Evolutionary conservation across 2,113 vertebrate species (phyloP), one percentile per base, ranked within the genome.

Genomic region (Onychostruthus taczanowskii): DNA sequence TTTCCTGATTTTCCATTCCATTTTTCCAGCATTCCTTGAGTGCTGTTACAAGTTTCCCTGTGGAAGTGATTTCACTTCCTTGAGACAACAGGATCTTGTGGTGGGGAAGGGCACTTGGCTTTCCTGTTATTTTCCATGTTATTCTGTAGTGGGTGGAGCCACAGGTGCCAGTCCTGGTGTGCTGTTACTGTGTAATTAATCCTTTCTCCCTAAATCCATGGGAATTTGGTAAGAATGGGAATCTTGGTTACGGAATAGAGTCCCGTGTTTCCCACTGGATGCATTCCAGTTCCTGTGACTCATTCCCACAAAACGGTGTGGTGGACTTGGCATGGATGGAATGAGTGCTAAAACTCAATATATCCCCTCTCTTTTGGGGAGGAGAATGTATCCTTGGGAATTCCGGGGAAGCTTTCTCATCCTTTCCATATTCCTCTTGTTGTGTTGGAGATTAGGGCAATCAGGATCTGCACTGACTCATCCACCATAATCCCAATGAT

Each of bases 391-490:
- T 53, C 39, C 33, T 52, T 61, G 39, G 39, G 46, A 78, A 61
- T 78, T 33, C 6, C 0, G 0, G 33, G 55, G 46, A 46, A 46
- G 18, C 9, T 61, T 52, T 77, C 39, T 69, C 27, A 19, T 52
- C 27, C 27, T 87, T 76, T 59, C 7, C 37, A 9, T 69, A 39
- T 37, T 68, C 63, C 27, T 52, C 33, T 44, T 37, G 49, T 37
- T 53, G 33, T 33, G 2, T 24, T 61, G 22, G 33, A 52, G 33
- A 19, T 0, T 18, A 27, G 12, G 3, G 11, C 39, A 44, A 2
- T 68, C 46, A 10, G 22, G 2, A 2, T 69, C 27, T 20, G 22
- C 18, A 2, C 6, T 0, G 2, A 52, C 12, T 52, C 1, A 0
- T 77, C 33, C 23, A 13, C 27, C 27, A 8, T 77, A 61, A 39